Base-by-base conservation (phyloP, 2,797 vertebrate species). In the Apogon talboti region DNA sequence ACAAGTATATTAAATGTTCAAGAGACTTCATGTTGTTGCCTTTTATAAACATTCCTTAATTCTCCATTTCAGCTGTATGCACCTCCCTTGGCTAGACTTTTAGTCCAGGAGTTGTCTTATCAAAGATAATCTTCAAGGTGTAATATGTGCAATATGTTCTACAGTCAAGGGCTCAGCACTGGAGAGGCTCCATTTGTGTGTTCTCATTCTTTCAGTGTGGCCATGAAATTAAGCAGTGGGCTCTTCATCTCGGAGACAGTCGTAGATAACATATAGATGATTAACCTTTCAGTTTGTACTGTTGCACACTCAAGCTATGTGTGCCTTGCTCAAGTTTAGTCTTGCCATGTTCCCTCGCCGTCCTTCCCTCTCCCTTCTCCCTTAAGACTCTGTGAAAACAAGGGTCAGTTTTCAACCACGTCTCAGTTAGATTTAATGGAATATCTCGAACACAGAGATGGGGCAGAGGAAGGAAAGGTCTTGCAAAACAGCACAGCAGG, bases 321-420 rank as follows among this genome's bases (percentile, higher is more conserved):
- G 6, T 6, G 12, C 59, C 71, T 51, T 46, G 47, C 66, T 83
- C 60, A 58, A 76, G 74, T 78, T 79, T 56, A 76, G 81, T 71
- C 61, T 71, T 45, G 21, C 56, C 7, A 4, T 21, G 60, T 69
- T 63, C 74, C 58, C 43, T 6, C 5, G 0, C 41, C 4, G 16
- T 12, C 45, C 46, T 6, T 10, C 48, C 45, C 52, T 28, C 43
- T 49, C 38, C 21, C 11, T 10, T 37, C 43, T 62, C 81, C 62
- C 72, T 43, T n/a, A 74, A 75, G 75, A 76, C 70, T 1, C 70
- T 44, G 65, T 45, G 40, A 88, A 85, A 87, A 82, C 74, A 84
- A 55, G 76, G 71, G 74, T 83, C 79, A 56, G 64, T 82, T 86
- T 87, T 86, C 84, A 84, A 74, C 70, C 52, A n/a, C 1, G 45